Base-by-base conservation (phyloP, 2,113 vertebrate genomes). In the Ancistrus triradiatus region DNA sequence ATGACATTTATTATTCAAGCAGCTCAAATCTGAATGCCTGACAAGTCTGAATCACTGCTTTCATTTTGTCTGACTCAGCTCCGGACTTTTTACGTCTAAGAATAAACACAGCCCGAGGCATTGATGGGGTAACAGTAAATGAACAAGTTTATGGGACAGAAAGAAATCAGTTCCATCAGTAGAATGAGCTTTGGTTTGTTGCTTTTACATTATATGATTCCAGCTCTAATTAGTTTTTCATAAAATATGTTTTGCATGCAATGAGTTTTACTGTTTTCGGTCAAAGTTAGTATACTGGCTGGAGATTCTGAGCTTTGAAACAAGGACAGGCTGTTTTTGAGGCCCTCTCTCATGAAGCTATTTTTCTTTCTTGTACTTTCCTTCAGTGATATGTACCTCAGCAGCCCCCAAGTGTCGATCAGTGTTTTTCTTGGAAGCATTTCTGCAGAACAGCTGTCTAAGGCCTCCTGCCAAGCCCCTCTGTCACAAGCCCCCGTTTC, bases 161-260 rank as follows among this genome's bases (percentile, higher is more conserved):
- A 66, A 27, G 21, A 74, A 82, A 77, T 78, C 52, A 52, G 17
- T 66, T 76, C 77, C 79, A 78, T 79, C 78, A 81, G 78, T 66
- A 67, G 43, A 43, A 53, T 18, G 35, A 52, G 63, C 10, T 18
- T 46, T 27, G 55, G 40, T 15, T 4, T 19, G 6, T 37, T 42
- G 19, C 49, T 69, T 72, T 68, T 69, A 65, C 62, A 58, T 59
- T 52, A 27, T 38, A 60, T 13, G 17, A 11, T 69, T 58, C 61
- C 53, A 57, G 57, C 25, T 37, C 44, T 27, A 55, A 64, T 72
- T 46, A 44, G 17, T 31, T 66, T 62, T 59, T 51, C 10, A n/a
- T n/a, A n/a, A n/a, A n/a, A n/a, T n/a, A n/a, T n/a, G n/a, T n/a
- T n/a, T n/a, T n/a, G n/a, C n/a, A n/a, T n/a, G n/a, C n/a, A n/a